phyloP scores from a whole-genome alignment of 1,140 invertebrate species.

The Diabrotica virgifera region DNA sequence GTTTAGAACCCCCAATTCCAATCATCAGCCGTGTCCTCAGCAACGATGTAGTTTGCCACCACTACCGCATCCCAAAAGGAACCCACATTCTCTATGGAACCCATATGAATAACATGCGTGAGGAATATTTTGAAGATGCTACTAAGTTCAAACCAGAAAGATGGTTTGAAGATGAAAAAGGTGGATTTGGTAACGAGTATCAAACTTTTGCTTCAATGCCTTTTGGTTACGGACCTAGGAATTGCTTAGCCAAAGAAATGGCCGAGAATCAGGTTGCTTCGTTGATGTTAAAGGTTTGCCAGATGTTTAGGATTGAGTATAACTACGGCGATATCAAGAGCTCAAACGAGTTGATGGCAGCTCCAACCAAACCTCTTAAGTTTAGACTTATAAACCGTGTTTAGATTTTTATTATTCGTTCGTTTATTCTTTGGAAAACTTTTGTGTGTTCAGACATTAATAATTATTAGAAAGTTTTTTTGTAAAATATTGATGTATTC shows the following conservation, averaged over 20 bases:
- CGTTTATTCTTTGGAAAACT: too few species aligned
- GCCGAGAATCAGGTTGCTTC: conserved; percentile 57
- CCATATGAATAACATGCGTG: conserved; percentile 62
- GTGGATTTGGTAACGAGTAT: conserved; percentile 24
- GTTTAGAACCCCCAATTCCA: conserved; percentile 61
- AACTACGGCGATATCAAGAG: conserved; percentile 62
- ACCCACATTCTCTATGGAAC: conserved; percentile 72
- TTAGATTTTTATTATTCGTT: conserved; percentile 19
- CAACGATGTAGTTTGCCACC: conserved; percentile 64
- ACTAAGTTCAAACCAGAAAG: conserved; percentile 66
- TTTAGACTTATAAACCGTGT: conserved; percentile 61
- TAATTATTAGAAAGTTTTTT: too few species aligned
- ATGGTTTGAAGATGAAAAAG: conserved; percentile 57
- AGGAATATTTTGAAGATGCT: conserved; percentile 69
- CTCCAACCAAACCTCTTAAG: conserved; percentile 58
- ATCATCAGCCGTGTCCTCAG: conserved; percentile 61
- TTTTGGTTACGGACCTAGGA: conserved; percentile 58
- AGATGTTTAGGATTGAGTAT: conserved; percentile 61
- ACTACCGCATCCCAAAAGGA: conserved; percentile 55
- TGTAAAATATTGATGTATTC: too few species aligned
- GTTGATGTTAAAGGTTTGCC: conserved; percentile 57
- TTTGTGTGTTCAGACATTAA: too few species aligned
- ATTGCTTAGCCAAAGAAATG: conserved; percentile 59
- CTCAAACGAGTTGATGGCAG: conserved; percentile 55
- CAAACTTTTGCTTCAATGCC: conserved; percentile 56